phyloP scores from a whole-genome alignment of 2,888 invertebrate species.

The Melieria crassipennis region DNA sequence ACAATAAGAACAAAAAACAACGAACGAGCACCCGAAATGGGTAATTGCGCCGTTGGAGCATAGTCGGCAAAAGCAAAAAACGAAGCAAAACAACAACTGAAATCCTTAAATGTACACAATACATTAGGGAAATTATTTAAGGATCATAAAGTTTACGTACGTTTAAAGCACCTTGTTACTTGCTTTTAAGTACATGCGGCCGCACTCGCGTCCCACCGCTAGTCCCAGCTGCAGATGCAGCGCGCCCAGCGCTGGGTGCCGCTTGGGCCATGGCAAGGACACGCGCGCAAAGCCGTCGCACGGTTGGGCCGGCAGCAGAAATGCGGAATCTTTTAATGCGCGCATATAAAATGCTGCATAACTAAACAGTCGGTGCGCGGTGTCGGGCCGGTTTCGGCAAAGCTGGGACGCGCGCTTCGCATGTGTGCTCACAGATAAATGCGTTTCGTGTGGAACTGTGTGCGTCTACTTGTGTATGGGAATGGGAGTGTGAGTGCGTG shows the following conservation, averaged over 20 bases:
- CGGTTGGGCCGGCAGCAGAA: not conserved
- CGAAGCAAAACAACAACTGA: too few species aligned
- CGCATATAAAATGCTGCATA: not conserved
- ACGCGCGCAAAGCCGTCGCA: not conserved
- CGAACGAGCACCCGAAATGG: not conserved
- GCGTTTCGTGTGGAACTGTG: too few species aligned
- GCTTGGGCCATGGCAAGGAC: not conserved
- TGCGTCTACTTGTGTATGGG: not conserved
- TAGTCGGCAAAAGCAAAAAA: not conserved
- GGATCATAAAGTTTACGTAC: constrained; percentile 28
- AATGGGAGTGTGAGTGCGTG: not conserved
- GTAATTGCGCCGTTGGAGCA: not conserved
- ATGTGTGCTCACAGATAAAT: too few species aligned
- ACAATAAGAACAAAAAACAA: too few species aligned
- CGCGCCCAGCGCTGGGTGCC: too few species aligned
- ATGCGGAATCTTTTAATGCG: constrained; percentile 21
- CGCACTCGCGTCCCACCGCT: not conserved
- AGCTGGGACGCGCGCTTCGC: not conserved
- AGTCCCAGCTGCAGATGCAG: too few species aligned
- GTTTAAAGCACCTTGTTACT: constrained; percentile 22
- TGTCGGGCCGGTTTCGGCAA: not conserved
- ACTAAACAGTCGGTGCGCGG: not conserved
- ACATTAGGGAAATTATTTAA: constrained; percentile 30
- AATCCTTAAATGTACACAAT: constrained; percentile 10
- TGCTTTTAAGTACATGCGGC: constrained; percentile 17